These are phyloP conservation scores for Campopleginae sp. DNA, from an alignment of 2,888 invertebrate species.

Conservation along the genomic window DNA sequence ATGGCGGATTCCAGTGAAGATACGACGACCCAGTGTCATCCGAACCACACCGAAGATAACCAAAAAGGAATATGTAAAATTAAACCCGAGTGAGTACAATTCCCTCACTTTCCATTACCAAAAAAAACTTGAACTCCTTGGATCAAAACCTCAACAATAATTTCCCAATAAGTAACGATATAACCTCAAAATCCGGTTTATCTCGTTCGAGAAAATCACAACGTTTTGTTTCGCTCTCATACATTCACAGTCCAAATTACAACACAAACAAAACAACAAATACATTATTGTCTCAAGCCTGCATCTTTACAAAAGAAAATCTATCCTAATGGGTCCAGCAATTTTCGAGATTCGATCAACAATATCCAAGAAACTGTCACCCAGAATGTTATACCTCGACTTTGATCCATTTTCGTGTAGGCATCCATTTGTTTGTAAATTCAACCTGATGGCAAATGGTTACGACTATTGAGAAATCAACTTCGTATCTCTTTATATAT, in stretches of 20 bases:
- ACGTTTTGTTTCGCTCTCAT: not conserved
- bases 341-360: not conserved
- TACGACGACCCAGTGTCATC: conserved; percentile 71
- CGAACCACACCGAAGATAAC: conserved; percentile 77
- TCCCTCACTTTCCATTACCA: conserved; percentile 23
- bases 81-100: conserved; percentile 84
- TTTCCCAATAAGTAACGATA: not conserved
- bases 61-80: conserved; percentile 84
- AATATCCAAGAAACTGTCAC: not conserved
- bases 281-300: too few species aligned
- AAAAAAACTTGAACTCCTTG: not conserved
- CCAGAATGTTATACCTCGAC: not conserved
- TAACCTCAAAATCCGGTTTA: conserved; percentile 61
- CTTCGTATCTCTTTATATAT: not conserved
- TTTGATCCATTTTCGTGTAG: not conserved
- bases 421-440: not conserved
- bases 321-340: not conserved
- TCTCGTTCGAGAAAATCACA: not conserved
- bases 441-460: not conserved
- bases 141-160: not conserved
- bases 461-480: not conserved
- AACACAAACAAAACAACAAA: not conserved
- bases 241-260: not conserved
- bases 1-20: conserved; percentile 73
- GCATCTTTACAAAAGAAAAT: not conserved